These are phyloP conservation scores for Phrynocephalus vlangalii DNA, from an alignment of 2,797 vertebrate species.

Conservation along the genomic window DNA sequence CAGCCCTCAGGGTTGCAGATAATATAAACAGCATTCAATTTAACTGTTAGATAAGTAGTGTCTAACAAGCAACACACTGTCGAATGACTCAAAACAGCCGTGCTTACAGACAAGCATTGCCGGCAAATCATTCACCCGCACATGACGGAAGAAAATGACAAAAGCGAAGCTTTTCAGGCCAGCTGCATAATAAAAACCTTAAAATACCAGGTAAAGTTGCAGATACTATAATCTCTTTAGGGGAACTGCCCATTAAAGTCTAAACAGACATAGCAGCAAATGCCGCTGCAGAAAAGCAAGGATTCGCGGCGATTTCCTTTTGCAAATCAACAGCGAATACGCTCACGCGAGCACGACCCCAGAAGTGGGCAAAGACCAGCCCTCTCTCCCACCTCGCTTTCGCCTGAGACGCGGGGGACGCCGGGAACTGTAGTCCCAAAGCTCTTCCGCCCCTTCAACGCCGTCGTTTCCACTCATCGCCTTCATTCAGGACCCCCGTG, in stretches of 20 bases:
- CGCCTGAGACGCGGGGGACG: neutral
- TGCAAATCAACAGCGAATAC: neutral
- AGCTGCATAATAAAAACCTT: neutral
- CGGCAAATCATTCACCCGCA: neutral
- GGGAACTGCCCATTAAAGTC: neutral
- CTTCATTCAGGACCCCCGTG: rapidly evolving
- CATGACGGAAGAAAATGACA: neutral
- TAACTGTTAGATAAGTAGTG: neutral
- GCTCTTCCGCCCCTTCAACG: neutral
- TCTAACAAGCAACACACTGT: too few species aligned
- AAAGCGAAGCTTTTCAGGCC: neutral
- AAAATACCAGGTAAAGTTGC: too few species aligned
- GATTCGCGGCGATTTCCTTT: neutral
- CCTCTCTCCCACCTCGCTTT: neutral
- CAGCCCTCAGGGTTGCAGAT: neutral
- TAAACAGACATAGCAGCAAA: neutral
- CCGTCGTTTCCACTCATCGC: neutral
- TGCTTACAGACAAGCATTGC: too few species aligned
- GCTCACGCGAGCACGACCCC: neutral
- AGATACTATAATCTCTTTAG: neutral
- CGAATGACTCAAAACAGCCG: too few species aligned
- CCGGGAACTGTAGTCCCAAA: constrained; percentile 34
- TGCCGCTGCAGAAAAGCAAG: too few species aligned
- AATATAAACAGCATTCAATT: neutral
- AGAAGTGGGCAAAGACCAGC: neutral